Evolutionary conservation across 1,140 invertebrate genomes (phyloP).

Genomic region (Trachymyrmex septentrionalis): DNA sequence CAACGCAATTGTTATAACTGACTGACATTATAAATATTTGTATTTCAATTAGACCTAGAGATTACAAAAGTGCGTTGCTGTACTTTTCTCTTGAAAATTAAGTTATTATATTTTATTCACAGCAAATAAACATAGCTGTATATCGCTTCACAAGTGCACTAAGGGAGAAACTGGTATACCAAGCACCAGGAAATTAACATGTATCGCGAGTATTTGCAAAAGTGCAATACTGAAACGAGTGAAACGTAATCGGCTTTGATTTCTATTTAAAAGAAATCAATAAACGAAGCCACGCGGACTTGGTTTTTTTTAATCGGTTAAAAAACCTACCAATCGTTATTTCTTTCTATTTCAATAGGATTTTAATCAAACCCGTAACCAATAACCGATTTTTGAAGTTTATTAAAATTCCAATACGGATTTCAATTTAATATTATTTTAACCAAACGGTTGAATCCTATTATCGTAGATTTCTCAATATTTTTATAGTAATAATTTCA

Average conservation of each 20-base stretch:
- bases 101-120: constrained; percentile 16
- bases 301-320: constrained; percentile 55
- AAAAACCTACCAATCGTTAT: constrained; percentile 60
- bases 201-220: constrained; percentile 50
- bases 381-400: constrained; percentile 65
- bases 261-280: constrained; percentile 65
- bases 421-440: constrained; percentile 63
- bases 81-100: constrained; percentile 10
- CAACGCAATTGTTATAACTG: neutral
- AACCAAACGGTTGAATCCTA: constrained; percentile 50
- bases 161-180: constrained; percentile 3
- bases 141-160: neutral
- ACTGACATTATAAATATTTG: neutral
- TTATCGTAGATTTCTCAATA: constrained; percentile 51
- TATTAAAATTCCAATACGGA: constrained; percentile 62
- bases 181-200: constrained; percentile 52
- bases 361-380: constrained; percentile 63
- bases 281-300: constrained; percentile 54
- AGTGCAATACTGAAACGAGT: constrained; percentile 55
- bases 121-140: constrained; percentile 8
- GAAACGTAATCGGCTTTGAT: constrained; percentile 64
- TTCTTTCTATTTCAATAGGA: constrained; percentile 62
- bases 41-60: constrained; percentile 12
- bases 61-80: neutral
- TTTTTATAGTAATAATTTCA: constrained; percentile 34